phyloP scores from a whole-genome alignment of 2,113 vertebrate species.

The Sylvietta virens region DNA sequence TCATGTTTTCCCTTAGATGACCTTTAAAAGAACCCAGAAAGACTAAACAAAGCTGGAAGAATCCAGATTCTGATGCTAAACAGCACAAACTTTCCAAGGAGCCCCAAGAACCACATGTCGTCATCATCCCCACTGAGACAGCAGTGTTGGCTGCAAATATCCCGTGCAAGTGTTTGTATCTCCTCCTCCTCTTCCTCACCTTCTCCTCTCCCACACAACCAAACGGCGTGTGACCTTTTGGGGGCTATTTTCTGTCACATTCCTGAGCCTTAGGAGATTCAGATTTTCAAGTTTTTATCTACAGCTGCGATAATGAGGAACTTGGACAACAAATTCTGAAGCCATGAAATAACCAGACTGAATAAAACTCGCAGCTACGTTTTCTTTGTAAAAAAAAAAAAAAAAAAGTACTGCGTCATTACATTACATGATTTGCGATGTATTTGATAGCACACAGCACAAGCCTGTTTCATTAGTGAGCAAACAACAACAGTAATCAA shows the following conservation, averaged over 20 bases:
- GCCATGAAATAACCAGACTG: not conserved
- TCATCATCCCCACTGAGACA: not conserved
- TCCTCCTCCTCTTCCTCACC: not conserved
- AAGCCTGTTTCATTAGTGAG: not conserved
- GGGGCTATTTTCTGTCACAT: not conserved
- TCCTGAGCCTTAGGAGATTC: not conserved
- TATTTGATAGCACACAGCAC: not conserved
- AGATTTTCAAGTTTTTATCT: not conserved
- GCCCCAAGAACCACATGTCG: not conserved
- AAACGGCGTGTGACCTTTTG: not conserved
- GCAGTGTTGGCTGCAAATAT: not conserved
- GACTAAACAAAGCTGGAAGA: constrained; percentile 3
- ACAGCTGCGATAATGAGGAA: not conserved
- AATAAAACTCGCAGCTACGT: not conserved
- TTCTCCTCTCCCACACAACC: not conserved
- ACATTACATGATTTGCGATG: not conserved
- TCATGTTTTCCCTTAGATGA: constrained; percentile 1
- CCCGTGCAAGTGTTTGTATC: not conserved
- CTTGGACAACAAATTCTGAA: not conserved
- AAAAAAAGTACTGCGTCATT: not conserved
- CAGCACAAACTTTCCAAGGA: not conserved
- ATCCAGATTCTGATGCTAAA: not conserved
- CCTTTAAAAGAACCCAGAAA: constrained; percentile 3
- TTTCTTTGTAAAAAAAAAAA: not conserved
- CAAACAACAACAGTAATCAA: not conserved